A percentile compares a stretch with the other conserved stretches of the same genome.
phyloP scores from a whole-genome alignment of 2,797 vertebrate genomes.

The Tragopan temminckii region DNA sequence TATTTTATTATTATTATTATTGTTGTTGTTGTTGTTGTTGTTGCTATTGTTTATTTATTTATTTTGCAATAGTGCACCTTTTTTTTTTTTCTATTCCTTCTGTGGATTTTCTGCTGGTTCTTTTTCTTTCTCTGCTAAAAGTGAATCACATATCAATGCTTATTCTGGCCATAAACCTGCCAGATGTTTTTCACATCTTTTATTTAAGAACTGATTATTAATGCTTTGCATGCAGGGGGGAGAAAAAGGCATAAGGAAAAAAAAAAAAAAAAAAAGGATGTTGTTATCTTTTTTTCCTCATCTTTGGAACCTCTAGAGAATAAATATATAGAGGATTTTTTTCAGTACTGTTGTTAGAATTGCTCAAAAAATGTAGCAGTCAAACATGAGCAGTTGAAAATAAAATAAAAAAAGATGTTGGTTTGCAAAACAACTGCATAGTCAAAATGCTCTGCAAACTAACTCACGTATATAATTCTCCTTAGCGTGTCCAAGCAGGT shows the following conservation, averaged over 20 bases:
- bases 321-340: neutral
- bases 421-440: neutral
- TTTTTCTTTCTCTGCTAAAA: conserved; percentile 13
- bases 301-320: neutral
- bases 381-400: neutral
- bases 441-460: neutral
- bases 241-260: neutral
- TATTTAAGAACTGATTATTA: neutral
- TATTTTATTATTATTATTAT: neutral
- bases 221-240: neutral
- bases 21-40: too few relatives aligned
- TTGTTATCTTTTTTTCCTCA: neutral
- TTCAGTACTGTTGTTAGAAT: neutral
- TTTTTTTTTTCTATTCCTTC: neutral
- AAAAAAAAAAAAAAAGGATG: neutral
- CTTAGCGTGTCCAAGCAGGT: neutral
- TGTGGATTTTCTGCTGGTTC: neutral
- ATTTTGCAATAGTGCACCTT: neutral
- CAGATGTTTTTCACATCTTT: neutral
- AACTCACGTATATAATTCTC: neutral
- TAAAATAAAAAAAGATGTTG: neutral
- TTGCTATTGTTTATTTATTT: neutral
- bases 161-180: neutral
- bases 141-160: neutral
- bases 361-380: neutral